phyloP scores from a whole-genome alignment of 1,140 invertebrate species.

The Heliconius himera region DNA sequence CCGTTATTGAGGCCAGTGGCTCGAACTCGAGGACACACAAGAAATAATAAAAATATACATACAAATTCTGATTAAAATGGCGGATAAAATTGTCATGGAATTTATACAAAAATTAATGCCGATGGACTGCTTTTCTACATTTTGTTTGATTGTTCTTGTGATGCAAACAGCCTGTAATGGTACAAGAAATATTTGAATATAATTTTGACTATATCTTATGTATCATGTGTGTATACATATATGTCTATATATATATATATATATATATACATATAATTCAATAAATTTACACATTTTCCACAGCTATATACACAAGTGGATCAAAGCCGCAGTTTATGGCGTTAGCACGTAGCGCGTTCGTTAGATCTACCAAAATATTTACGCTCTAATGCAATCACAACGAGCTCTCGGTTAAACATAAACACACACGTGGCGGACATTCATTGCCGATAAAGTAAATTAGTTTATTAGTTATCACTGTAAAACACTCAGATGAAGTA shows the following conservation, averaged over 20 bases:
- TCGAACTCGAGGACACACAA: not conserved
- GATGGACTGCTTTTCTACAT: not conserved
- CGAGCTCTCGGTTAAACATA: not conserved
- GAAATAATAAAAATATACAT: not conserved
- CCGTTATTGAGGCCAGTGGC: conserved; percentile 11
- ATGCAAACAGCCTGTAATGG: conserved; percentile 36
- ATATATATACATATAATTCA: conserved; percentile 18
- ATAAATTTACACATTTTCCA: conserved; percentile 9
- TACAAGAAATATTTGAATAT: not conserved
- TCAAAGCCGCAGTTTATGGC: conserved; percentile 20
- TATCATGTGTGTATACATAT: no score
- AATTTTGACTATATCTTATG: not conserved
- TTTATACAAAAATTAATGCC: not conserved
- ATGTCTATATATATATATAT: not conserved
- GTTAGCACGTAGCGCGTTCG: conserved; percentile 18
- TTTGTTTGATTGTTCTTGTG: conserved; percentile 24
- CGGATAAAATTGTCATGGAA: not conserved
- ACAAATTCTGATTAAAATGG: not conserved
- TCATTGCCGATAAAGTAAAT: conserved; percentile 28
- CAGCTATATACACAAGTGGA: conserved; percentile 10
- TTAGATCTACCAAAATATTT: conserved; percentile 33
- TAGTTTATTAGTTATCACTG: conserved; percentile 51
- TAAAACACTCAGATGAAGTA: conserved; percentile 62
- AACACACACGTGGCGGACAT: conserved; percentile 17
- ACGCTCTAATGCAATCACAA: conserved; percentile 21